Evolutionary conservation across 2,797 vertebrate species (phyloP), one percentile per base, ranked within the genome.

Genomic region (Syncerus caffer): DNA sequence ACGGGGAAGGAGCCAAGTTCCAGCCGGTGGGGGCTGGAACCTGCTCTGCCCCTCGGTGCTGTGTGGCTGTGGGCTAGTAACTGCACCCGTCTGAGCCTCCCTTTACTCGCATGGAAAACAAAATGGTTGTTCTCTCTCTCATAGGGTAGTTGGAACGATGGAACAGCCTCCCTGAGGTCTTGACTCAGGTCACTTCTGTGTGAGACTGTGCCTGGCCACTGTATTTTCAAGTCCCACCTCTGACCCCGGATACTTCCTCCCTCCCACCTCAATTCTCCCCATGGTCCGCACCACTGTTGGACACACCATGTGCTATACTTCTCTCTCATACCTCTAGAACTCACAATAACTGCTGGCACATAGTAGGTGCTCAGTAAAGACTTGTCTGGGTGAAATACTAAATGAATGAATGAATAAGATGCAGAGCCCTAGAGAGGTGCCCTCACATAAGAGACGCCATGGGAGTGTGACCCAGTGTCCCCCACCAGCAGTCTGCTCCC

Each of bases 161-260:
- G 12, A 3, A 6, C 13, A 14, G 6, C 47, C 34, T 51, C 13
- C 34, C n/a, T 17, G 15, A n/a, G 42, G 29, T 38, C 50, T 45
- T 45, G 16, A 16, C 42, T 57, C 62, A 21, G 14, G n/a, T 50
- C 31, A 11, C 50, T n/a, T 58, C 42, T n/a, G 85, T 50, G 55
- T 3, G 34, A 80, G 67, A 38, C 86, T 1, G 1, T 31, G 16
- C 51, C 16, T 29, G 42, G 64, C 38, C 14, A 8, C 31, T 42
- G 9, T 13, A 3, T 13, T 15, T 29, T 50, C 8, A 31, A 76
- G 38, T 23, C 17, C 42, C 55, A 7, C 0, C n/a, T 29, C 9
- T 25, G 25, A 2, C 7, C 45, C 60, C 0, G 0, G 19, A 23
- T 21, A 6, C 78, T 1, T 11, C 1, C 10, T 1, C 3, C 42